phyloP scores from a whole-genome alignment of 2,797 vertebrate species.

The Loriculus beryllinus region DNA sequence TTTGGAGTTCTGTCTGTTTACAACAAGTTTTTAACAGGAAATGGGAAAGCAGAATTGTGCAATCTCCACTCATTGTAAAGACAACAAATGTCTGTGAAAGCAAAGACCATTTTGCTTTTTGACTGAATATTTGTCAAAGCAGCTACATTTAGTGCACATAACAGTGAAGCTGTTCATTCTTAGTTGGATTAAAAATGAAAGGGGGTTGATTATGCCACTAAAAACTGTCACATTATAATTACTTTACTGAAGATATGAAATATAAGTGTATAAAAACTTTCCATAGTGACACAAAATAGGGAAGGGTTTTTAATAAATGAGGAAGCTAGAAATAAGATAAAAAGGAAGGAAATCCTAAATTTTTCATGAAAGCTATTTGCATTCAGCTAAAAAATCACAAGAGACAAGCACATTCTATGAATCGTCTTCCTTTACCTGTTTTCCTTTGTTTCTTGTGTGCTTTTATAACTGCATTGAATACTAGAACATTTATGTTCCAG shows the following conservation, averaged over 20 bases:
- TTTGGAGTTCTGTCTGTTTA: background rate
- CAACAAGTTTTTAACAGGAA: background rate
- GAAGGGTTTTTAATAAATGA: background rate
- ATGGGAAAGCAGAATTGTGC: background rate
- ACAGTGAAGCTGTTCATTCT: background rate
- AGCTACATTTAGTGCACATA: background rate
- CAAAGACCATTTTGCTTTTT: background rate
- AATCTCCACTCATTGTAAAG: background rate
- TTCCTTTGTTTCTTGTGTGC: background rate
- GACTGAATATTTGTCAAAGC: background rate
- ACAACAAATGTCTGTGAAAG: background rate
- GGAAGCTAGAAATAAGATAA: constrained; percentile 2
- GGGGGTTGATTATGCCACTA: background rate
- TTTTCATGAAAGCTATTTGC: background rate
- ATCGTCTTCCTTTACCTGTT: background rate
- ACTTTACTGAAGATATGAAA: background rate
- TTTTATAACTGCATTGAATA: background rate
- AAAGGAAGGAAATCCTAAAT: constrained; percentile 16
- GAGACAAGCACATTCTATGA: background rate
- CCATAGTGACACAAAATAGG: background rate
- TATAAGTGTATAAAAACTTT: background rate
- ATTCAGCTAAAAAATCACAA: background rate
- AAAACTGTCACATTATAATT: background rate
- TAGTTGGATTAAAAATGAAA: background rate
- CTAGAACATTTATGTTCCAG: background rate